These are phyloP conservation scores for Epirrita christyi DNA, from an alignment of 2,888 invertebrate species.

Conservation along the genomic window DNA sequence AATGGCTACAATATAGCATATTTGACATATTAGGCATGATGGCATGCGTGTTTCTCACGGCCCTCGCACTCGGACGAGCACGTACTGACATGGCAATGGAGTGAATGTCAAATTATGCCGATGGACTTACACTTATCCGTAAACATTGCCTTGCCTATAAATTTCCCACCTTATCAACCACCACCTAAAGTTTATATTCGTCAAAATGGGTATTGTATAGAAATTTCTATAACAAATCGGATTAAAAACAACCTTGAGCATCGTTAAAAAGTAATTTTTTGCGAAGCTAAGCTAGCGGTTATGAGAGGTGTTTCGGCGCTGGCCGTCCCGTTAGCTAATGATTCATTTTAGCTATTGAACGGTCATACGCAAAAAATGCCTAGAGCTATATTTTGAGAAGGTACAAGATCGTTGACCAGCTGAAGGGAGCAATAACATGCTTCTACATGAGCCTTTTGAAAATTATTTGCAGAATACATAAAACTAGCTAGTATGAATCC, in stretches of 20 bases:
- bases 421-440: no score
- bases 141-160: constrained; percentile 29
- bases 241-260: constrained; percentile 33
- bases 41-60: constrained; percentile 74
- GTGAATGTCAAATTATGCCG: constrained; percentile 70
- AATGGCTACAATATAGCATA: constrained; percentile 39
- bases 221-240: constrained; percentile 30
- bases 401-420: no score
- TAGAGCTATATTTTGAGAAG: constrained; percentile 1
- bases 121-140: constrained; percentile 48
- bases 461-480: no score
- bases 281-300: constrained; percentile 26
- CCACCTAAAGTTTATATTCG: constrained; percentile 5
- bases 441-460: no score
- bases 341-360: constrained; percentile 26
- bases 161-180: constrained; percentile 40
- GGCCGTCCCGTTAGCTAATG: constrained; percentile 33
- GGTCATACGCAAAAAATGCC: constrained; percentile 12
- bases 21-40: constrained; percentile 51
- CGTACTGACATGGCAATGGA: constrained; percentile 53
- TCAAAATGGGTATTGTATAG: neutral
- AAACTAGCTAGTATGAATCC: no score
- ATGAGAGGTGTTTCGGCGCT: constrained; percentile 39
- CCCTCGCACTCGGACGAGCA: constrained; percentile 57
- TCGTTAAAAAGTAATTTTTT: constrained; percentile 38